phyloP scores from a whole-genome alignment of 2,888 invertebrate genomes.

The Lomographa bimaculata region DNA sequence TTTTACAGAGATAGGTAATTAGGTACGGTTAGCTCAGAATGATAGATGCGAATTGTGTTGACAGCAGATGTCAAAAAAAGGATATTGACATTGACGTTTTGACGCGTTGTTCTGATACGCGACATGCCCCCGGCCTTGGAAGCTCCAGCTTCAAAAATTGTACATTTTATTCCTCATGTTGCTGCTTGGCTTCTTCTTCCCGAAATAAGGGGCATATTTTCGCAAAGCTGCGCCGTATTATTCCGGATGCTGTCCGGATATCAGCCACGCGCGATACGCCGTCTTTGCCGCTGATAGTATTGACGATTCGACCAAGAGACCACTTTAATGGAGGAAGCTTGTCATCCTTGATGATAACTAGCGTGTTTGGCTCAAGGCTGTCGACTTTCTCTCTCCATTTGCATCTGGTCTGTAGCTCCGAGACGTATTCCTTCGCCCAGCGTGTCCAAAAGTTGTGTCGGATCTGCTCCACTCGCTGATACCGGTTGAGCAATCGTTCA shows the following conservation, averaged over 20 bases:
- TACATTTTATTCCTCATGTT: too few relatives aligned
- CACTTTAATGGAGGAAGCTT: conserved; percentile 28
- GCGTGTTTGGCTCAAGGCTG: conserved; percentile 8
- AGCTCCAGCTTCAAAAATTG: conserved; percentile 5
- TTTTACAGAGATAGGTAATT: too few relatives aligned
- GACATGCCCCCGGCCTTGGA: conserved; percentile 7
- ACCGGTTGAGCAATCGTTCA: conserved; percentile 9
- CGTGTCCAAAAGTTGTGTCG: conserved; percentile 23
- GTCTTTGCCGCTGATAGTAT: conserved; percentile 24
- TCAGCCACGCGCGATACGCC: conserved; percentile 33
- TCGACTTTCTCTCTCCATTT: conserved; percentile 26
- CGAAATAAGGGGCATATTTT: conserved; percentile 18
- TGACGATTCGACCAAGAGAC: conserved; percentile 28
- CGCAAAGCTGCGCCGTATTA: conserved; percentile 17
- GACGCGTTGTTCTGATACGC: too few relatives aligned
- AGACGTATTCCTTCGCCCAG: conserved; percentile 32
- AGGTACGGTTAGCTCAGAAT: too few relatives aligned
- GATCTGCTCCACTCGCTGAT: conserved; percentile 19
- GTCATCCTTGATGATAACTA: conserved; percentile 33
- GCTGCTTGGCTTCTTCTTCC: too few relatives aligned
- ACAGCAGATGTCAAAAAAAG: too few relatives aligned
- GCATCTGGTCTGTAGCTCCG: conserved; percentile 29
- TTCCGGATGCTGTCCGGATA: conserved; percentile 23
- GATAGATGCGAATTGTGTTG: too few relatives aligned
- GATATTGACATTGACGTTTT: too few relatives aligned